A percentile compares a stretch with the other conserved stretches of the same genome.
Evolutionary conservation across 2,888 invertebrate genomes (phyloP).

Genomic region (Drosophila rellima): DNA sequence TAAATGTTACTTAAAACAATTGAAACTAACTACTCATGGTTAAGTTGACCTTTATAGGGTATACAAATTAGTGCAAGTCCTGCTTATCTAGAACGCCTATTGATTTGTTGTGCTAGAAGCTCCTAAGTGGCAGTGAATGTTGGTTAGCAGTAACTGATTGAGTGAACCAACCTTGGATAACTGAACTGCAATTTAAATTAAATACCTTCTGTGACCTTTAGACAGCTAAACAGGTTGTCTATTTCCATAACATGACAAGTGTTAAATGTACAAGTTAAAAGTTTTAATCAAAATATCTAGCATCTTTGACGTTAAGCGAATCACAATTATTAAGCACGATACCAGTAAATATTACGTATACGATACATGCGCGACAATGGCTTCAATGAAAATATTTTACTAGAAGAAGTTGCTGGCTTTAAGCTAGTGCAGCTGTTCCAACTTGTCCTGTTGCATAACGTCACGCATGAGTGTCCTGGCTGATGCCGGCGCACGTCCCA

Average conservation of each 20-base stretch:
- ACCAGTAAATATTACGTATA: neutral
- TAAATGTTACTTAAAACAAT: neutral
- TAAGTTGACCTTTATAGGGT: constrained; percentile 25
- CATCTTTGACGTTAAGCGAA: constrained; percentile 12
- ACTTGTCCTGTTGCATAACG: constrained; percentile 33
- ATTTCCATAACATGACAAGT: constrained; percentile 13
- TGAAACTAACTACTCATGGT: neutral
- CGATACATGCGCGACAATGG: neutral
- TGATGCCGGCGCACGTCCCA: constrained; percentile 86
- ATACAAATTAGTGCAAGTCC: constrained; percentile 9
- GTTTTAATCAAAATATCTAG: neutral
- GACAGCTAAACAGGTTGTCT: constrained; percentile 4
- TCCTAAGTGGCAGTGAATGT: constrained; percentile 65
- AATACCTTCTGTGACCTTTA: constrained; percentile 22
- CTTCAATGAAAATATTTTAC: neutral
- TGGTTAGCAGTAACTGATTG: constrained; percentile 58
- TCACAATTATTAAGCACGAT: constrained; percentile 6
- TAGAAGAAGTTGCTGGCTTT: neutral
- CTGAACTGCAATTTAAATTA: constrained; percentile 59
- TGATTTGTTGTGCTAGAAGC: constrained; percentile 64
- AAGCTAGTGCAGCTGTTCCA: constrained; percentile 8
- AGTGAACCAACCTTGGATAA: constrained; percentile 53
- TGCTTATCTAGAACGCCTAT: constrained; percentile 35
- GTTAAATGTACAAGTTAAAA: constrained; percentile 16
- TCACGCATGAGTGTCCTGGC: constrained; percentile 72